These are phyloP conservation scores for Halichondria panicea DNA, from an alignment of 37 sponge, comb jelly and placozoan species.

Conservation along the genomic window DNA sequence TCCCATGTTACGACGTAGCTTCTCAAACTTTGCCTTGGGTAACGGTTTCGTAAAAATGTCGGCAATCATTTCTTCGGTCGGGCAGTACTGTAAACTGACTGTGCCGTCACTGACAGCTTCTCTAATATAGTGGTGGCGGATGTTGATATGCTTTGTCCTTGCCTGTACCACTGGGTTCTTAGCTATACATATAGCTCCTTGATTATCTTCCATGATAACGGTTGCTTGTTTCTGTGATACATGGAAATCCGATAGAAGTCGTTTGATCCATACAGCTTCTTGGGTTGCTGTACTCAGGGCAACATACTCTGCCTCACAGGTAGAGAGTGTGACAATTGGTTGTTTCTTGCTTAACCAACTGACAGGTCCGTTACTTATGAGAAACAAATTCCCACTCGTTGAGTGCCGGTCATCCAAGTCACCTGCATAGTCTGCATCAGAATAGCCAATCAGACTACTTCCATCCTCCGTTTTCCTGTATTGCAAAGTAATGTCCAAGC, in stretches of 20 bases:
- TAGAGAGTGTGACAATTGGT: no score
- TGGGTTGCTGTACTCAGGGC: conserved; percentile 29
- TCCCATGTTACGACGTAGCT: no score
- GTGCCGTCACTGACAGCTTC: conserved; percentile 22
- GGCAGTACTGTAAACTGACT: conserved; percentile 34
- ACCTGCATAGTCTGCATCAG: conserved; percentile 62
- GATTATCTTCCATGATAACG: conserved; percentile 47
- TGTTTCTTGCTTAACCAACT: conserved; percentile 62
- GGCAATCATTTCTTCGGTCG: conserved; percentile 40
- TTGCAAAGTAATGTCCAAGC: conserved; percentile 8
- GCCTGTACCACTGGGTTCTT: conserved; percentile 23
- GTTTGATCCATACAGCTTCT: conserved; percentile 32
- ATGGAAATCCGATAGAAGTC: conserved; percentile 13
- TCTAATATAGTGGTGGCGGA: conserved; percentile 43
- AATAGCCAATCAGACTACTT: conserved; percentile 29
- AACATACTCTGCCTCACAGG: conserved; percentile 46
- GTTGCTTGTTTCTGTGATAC: neutral
- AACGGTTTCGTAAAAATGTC: conserved; percentile 43
- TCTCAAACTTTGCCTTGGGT: conserved; percentile 27
- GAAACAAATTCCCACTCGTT: conserved; percentile 49
- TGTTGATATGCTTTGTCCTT: conserved; percentile 43
- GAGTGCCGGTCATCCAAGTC: conserved; percentile 54
- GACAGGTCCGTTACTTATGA: conserved; percentile 36
- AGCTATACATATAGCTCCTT: conserved; percentile 40
- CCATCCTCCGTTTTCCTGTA: conserved; percentile 26